Evolutionary conservation across 2,113 vertebrate species (phyloP).

Genomic region (Microtus oregoni): DNA sequence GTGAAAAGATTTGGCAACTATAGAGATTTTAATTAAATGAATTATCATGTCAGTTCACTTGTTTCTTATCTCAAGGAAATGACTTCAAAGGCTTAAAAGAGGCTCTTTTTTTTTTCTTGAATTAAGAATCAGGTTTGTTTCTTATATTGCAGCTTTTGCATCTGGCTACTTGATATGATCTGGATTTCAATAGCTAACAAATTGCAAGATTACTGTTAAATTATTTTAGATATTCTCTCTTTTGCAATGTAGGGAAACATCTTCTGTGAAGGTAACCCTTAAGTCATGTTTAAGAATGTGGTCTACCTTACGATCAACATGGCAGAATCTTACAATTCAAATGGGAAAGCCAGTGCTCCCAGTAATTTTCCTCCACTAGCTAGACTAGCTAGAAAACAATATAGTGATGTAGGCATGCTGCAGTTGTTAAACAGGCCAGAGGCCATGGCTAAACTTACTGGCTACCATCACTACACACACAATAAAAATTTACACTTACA

Average conservation of each 20-base stretch:
- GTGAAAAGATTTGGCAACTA: conserved; percentile 18
- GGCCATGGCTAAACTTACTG: neutral
- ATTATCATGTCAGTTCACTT: conserved; percentile 50
- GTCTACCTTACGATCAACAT: conserved; percentile 48
- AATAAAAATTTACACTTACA: conserved; percentile 20
- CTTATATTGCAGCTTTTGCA: conserved; percentile 20
- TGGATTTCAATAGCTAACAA: neutral
- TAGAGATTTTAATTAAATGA: conserved; percentile 36
- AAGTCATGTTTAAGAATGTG: neutral
- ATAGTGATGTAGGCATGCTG: neutral
- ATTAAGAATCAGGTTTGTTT: neutral
- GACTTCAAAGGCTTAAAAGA: conserved; percentile 4
- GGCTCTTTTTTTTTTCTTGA: neutral
- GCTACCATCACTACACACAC: neutral
- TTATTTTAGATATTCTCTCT: conserved; percentile 11
- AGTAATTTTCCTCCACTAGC: neutral
- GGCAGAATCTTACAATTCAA: conserved; percentile 21
- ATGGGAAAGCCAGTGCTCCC: neutral
- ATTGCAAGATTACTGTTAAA: neutral
- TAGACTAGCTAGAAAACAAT: neutral
- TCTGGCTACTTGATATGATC: neutral
- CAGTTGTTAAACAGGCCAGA: conserved; percentile 34
- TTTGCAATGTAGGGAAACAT: conserved; percentile 9
- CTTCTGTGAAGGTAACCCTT: conserved; percentile 4
- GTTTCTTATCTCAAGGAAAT: neutral